Evolutionary conservation across 2,113 vertebrate genomes (phyloP), one percentile per base, ranked within the genome.

Genomic region (Leucoraja erinaceus): DNA sequence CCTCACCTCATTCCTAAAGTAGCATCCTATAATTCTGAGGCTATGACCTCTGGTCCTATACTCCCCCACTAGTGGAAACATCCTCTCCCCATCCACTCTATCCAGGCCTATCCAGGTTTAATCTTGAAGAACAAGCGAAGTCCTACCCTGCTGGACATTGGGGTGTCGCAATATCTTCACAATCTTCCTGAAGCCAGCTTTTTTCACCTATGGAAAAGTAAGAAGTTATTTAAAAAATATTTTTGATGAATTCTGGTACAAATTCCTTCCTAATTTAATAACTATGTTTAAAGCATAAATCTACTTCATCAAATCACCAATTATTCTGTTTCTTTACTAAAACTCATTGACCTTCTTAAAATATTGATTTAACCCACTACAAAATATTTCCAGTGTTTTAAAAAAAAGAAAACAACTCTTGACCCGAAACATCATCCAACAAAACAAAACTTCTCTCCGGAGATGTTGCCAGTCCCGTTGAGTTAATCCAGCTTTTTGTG

Each of bases 121-220:
- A 90, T 0, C 7, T 54, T 14, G 12, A 70, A 2, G 31, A 72
- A 4, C 10, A 16, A 7, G 1, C 25, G 20, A 10, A 91, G 18
- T 10, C 54, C 96, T 97, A 99, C 98, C 98, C 97, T 20, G 90
- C 33, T 93, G 99, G 98, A 95, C 99, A 99, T 88, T 97, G 96
- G 72, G 94, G 72, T 93, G 94, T 93, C 56, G 94, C 94, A 79
- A 94, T 66, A 63, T 96, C 93, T 8, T 92, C 61, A 93, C 97
- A 96, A 0, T 84, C 72, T 12, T 94, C 95, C 31, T 96, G 93
- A 61, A 95, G 93, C 98, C 98, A 99, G 2, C 94, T 0, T 0
- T 72, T 94, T 94, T 95, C 96, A 93, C 94, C 97, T 97, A 94
- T n/a, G 94, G 22, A 91, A 11, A 93, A 9, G 94, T 93, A 72